Conservation (phyloP, 2,797 vertebrate species). For the Artibeus lituratus region DNA sequence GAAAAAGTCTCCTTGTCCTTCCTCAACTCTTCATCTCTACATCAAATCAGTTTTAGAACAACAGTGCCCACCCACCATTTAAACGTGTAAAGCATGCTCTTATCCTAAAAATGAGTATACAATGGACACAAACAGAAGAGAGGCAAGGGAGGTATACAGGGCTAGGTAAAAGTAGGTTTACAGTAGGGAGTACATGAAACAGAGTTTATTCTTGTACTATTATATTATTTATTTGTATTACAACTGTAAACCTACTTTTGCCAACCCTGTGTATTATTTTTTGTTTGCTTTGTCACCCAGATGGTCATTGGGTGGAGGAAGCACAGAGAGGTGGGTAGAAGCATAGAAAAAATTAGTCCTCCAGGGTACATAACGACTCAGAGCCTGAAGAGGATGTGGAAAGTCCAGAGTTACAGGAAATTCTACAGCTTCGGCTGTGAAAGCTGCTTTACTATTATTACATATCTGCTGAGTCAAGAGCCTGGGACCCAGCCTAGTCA, state of each 20-base stretch:
- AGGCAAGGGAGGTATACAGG: background rate
- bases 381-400: background rate
- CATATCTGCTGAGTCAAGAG: background rate
- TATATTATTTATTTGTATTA: background rate
- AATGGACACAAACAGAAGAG: background rate
- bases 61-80: background rate
- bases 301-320: background rate
- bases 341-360: background rate
- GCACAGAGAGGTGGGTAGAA: background rate
- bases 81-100: background rate
- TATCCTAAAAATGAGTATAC: background rate
- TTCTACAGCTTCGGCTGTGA: background rate
- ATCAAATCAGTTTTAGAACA: background rate
- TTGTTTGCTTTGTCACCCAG: slow-evolving; percentile 28
- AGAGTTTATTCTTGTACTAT: background rate
- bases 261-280: background rate
- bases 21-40: background rate
- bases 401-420: slow-evolving; percentile 6
- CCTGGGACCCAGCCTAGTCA: background rate
- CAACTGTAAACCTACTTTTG: background rate
- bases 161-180: background rate
- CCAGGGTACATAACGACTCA: background rate
- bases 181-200: background rate
- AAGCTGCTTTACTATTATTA: background rate
- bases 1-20: background rate